Conservation (phyloP, 2,113 vertebrate genomes). For the Xerus inauris region DNA sequence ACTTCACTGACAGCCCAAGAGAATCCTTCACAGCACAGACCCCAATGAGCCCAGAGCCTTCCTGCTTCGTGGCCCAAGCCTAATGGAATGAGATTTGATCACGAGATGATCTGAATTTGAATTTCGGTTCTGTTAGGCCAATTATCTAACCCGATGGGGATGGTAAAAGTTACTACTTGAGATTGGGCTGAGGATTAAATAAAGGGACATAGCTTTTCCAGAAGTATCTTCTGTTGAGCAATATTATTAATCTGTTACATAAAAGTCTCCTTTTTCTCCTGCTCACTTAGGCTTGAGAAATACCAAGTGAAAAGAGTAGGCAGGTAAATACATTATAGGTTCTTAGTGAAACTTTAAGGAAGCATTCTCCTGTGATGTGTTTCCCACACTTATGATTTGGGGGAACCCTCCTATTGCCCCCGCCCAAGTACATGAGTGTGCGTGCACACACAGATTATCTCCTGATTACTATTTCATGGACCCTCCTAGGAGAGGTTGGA, state of each 20-base stretch:
- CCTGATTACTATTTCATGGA: neutral
- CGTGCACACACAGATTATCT: neutral
- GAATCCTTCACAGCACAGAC: neutral
- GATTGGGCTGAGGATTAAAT: neutral
- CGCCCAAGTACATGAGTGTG: neutral
- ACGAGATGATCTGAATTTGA: neutral
- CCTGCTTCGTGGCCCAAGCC: too few species aligned
- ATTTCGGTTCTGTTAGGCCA: neutral
- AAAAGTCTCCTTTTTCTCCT: neutral
- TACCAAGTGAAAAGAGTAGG: neutral
- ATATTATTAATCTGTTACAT: neutral
- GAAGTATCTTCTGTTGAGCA: neutral
- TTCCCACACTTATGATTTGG: neutral
- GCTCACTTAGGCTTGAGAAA: neutral
- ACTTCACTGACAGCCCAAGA: neutral
- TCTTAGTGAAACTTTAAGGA: neutral
- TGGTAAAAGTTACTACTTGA: neutral
- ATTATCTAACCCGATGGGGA: neutral
- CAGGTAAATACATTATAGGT: fast-evolving
- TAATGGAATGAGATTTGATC: neutral
- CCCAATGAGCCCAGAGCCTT: neutral
- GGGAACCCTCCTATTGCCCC: too few species aligned
- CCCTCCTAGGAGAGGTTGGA: neutral
- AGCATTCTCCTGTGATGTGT: too few species aligned
- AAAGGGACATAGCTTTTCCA: neutral